These are phyloP conservation scores for Olivierus martensii DNA, from an alignment of 1,140 invertebrate species.

Conservation along the genomic window DNA sequence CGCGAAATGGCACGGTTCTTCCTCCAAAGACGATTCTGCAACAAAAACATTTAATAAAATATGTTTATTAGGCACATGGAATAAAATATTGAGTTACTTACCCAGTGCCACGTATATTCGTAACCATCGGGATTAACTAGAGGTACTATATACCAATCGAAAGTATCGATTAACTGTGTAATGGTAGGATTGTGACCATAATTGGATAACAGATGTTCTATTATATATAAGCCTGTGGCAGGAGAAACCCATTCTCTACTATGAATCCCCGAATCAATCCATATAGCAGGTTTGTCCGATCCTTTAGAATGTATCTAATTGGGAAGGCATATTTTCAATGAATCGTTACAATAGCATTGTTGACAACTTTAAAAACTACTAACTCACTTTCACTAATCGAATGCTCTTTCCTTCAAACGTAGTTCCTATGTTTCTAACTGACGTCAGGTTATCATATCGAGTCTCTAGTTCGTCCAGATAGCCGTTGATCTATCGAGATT, in stretches of 20 bases:
- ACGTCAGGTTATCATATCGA: slow-evolving; percentile 34
- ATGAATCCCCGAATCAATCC: slow-evolving; percentile 57
- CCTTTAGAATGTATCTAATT: too few species aligned
- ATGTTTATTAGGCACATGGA: too few species aligned
- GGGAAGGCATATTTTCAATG: too few species aligned
- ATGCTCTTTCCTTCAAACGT: slow-evolving; percentile 45
- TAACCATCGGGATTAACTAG: slow-evolving; percentile 24
- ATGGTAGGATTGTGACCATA: slow-evolving; percentile 29
- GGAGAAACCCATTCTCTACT: slow-evolving; percentile 63
- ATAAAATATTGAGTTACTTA: too few species aligned
- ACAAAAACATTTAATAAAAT: too few species aligned
- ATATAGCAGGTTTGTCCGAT: slow-evolving; percentile 36
- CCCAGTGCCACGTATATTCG: slow-evolving; percentile 20
- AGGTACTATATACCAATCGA: slow-evolving; percentile 29
- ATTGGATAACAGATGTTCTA: slow-evolving; percentile 43
- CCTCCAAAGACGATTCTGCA: slow-evolving; percentile 20
- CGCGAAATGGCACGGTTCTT: slow-evolving; percentile 14
- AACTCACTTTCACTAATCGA: slow-evolving; percentile 32
- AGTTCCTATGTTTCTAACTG: slow-evolving; percentile 37
- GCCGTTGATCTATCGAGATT: slow-evolving; percentile 35
- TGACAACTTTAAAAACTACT: too few species aligned
- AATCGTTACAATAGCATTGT: too few species aligned
- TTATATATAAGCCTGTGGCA: slow-evolving; percentile 48
- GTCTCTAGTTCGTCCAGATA: slow-evolving; percentile 32
- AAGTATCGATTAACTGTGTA: slow-evolving; percentile 12